Evolutionary conservation across 2,888 invertebrate genomes (phyloP).

Genomic region (Thereva nobilitata): DNA sequence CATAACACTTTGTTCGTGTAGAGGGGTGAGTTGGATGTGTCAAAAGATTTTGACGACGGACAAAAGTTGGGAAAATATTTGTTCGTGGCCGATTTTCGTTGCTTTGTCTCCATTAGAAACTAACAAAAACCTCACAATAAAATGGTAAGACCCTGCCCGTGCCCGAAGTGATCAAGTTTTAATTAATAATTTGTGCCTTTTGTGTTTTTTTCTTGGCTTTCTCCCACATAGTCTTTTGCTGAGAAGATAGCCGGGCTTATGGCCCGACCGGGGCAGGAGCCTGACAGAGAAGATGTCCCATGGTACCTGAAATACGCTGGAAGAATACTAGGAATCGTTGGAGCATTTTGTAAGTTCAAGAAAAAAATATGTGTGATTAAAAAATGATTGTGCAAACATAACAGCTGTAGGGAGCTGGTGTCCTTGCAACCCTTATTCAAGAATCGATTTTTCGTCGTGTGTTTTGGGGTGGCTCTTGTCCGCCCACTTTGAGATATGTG

Average conservation of each 20-base stretch:
- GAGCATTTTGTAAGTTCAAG: constrained; percentile 74
- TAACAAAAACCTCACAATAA: constrained; percentile 1
- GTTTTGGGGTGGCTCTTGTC: constrained; percentile 31
- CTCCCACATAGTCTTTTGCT: constrained; percentile 66
- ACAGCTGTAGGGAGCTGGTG: neutral
- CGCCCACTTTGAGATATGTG: neutral
- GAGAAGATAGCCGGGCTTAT: constrained; percentile 80
- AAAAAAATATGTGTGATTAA: neutral
- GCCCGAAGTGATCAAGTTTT: neutral
- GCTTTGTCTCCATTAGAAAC: neutral
- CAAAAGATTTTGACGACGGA: constrained; percentile 25
- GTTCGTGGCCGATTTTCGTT: neutral
- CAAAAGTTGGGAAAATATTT: constrained; percentile 7
- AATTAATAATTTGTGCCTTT: constrained; percentile 23
- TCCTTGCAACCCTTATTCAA: constrained; percentile 39
- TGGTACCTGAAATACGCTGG: constrained; percentile 90
- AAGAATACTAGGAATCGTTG: constrained; percentile 80
- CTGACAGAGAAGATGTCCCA: constrained; percentile 78
- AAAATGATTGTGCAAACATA: neutral
- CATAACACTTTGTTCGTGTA: too few species aligned
- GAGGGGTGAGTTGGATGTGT: constrained; percentile 16
- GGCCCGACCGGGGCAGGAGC: constrained; percentile 78
- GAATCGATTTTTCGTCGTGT: constrained; percentile 45
- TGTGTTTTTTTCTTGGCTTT: constrained; percentile 45
- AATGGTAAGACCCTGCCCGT: neutral